Evolutionary conservation across 2,888 invertebrate genomes (phyloP).

Genomic region (Sinelater perroti): DNA sequence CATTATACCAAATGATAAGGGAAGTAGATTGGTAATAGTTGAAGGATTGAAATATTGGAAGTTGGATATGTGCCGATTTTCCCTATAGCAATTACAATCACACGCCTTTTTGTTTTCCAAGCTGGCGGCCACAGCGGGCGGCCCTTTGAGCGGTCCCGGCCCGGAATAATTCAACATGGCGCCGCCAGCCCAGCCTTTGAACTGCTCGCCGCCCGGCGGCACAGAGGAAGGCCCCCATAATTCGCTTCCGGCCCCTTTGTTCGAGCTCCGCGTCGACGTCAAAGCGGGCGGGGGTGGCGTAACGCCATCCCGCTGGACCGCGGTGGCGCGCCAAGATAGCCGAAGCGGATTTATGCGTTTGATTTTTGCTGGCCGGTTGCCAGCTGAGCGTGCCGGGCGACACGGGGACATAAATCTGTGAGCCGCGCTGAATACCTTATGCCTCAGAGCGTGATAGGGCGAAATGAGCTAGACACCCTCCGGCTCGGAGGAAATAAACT

Average conservation of each 20-base stretch:
- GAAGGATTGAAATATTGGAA: too few species aligned
- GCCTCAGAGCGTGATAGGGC: not conserved
- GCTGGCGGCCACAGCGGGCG: too few species aligned
- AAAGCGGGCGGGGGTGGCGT: too few species aligned
- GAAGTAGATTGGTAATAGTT: too few species aligned
- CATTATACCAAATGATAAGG: too few species aligned
- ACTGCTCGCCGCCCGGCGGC: too few species aligned
- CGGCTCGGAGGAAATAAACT: not conserved
- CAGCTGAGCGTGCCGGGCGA: constrained; percentile 7
- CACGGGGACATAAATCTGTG: constrained; percentile 13
- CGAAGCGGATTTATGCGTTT: constrained; percentile 12
- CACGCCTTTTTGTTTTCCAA: too few species aligned
- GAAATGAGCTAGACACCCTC: too few species aligned
- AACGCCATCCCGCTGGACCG: not conserved
- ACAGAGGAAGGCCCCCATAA: constrained; percentile 18
- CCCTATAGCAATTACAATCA: too few species aligned
- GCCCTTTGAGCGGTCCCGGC: too few species aligned
- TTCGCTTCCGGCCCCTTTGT: constrained; percentile 19
- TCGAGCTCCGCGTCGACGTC: not conserved
- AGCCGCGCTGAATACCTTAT: not conserved
- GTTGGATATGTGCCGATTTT: too few species aligned
- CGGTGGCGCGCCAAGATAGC: not conserved
- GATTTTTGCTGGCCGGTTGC: constrained; percentile 16
- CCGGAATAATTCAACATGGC: constrained; percentile 1
- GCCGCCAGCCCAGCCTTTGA: not conserved